A percentile compares a stretch with the other conserved stretches of the same genome.
These are phyloP conservation scores for Phenganax marumi DNA, from an alignment of 92 coral and sea anemone species.

Conservation along the genomic window DNA sequence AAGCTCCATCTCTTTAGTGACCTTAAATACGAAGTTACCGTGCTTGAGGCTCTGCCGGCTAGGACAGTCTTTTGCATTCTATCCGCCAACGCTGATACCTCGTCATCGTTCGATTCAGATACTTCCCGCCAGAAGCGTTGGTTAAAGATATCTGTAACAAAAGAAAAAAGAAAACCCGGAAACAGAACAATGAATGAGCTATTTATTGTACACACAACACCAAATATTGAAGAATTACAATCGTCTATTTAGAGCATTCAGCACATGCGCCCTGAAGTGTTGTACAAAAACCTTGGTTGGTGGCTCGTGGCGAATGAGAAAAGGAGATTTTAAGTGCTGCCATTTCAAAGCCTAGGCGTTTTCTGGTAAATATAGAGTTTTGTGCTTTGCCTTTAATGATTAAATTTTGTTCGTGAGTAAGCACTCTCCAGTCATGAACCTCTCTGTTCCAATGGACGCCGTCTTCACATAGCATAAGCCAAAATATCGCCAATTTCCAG, in stretches of 20 bases:
- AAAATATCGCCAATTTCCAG: slow-evolving; percentile 36
- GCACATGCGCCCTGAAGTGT: neutral
- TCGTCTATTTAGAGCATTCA: too few relatives aligned
- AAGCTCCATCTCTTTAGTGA: slow-evolving; percentile 33
- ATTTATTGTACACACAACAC: too few relatives aligned
- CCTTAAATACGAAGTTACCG: slow-evolving; percentile 21
- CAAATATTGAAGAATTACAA: too few relatives aligned
- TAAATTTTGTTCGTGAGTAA: neutral
- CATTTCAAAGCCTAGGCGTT: neutral
- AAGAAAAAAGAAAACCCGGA: neutral
- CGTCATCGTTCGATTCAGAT: neutral
- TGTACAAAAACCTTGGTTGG: neutral
- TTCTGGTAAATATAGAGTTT: neutral
- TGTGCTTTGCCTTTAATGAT: neutral
- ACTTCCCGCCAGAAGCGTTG: slow-evolving; percentile 14
- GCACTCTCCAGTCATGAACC: slow-evolving; percentile 10
- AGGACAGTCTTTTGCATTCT: slow-evolving; percentile 34
- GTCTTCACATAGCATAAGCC: slow-evolving; percentile 38
- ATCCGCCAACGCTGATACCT: slow-evolving; percentile 17
- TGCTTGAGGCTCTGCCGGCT: slow-evolving; percentile 23
- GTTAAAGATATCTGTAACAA: slow-evolving; percentile 31
- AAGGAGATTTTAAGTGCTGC: neutral
- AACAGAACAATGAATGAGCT: too few relatives aligned
- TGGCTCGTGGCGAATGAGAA: neutral
- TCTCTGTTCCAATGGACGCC: slow-evolving; percentile 40